Percentiles rank a stretch among this genome's conserved stretches.
phyloP scores from a whole-genome alignment of 2,113 vertebrate species.

The Anguilla japonica region DNA sequence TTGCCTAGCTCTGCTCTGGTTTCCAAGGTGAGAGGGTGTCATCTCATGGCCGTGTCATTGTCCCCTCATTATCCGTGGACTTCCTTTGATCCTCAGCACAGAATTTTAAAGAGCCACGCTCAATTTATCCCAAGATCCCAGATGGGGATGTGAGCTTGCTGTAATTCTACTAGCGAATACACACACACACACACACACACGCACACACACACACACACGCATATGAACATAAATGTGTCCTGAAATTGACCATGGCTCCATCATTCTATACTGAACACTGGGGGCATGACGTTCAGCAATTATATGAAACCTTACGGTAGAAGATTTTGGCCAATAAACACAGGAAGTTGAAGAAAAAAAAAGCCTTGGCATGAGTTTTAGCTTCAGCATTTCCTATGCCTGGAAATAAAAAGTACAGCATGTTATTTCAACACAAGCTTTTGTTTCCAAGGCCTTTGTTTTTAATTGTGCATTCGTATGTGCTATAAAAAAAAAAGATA shows the following conservation, averaged over 20 bases:
- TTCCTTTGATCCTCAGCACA: constrained; percentile 19
- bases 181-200: not conserved
- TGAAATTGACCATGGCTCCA: no score
- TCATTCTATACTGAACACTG: not conserved
- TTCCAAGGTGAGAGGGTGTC: constrained; percentile 15
- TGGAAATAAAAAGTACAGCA: not conserved
- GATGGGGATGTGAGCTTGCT: not conserved
- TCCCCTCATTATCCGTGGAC: constrained; percentile 5
- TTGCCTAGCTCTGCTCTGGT: not conserved
- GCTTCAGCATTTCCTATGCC: not conserved
- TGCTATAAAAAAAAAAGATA: no score
- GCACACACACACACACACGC: not conserved
- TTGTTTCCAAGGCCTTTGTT: no score
- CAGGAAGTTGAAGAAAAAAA: not conserved
- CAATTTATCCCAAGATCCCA: not conserved
- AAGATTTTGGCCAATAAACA: no score
- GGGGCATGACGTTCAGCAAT: not conserved
- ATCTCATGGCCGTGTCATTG: not conserved
- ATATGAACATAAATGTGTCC: not conserved
- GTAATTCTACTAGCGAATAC: not conserved
- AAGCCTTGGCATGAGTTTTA: not conserved
- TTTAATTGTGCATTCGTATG: no score
- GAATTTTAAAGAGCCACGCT: constrained; percentile 26
- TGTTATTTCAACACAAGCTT: no score
- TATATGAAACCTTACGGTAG: not conserved